Evolutionary conservation across 2,888 invertebrate species (phyloP).

Genomic region (Ornithoptera alexandrae): DNA sequence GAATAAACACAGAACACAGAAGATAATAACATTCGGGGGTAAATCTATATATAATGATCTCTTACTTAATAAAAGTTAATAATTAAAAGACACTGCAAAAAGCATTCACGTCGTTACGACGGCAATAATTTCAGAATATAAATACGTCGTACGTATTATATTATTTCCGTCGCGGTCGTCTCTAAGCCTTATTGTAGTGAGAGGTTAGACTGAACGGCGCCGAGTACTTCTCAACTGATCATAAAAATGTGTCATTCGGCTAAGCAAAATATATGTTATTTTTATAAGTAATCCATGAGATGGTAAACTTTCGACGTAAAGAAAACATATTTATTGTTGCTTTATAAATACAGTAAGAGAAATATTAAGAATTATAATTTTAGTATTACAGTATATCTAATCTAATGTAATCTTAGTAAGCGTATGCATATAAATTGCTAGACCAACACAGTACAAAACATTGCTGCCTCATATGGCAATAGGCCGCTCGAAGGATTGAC

Average conservation of each 20-base stretch:
- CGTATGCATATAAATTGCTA: not conserved
- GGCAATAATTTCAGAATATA: too few relatives aligned
- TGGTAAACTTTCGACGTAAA: conserved; percentile 10
- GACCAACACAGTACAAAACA: too few relatives aligned
- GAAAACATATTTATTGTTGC: conserved; percentile 3
- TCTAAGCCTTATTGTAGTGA: conserved; percentile 3
- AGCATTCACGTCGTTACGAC: too few relatives aligned
- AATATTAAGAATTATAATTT: not conserved
- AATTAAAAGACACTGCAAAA: too few relatives aligned
- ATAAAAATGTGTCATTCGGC: conserved; percentile 44
- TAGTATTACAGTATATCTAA: not conserved
- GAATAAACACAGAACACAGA: too few relatives aligned
- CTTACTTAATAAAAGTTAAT: too few relatives aligned
- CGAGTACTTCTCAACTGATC: conserved; percentile 48
- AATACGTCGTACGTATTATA: not conserved
- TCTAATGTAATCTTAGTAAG: too few relatives aligned
- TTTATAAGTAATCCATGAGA: conserved; percentile 14
- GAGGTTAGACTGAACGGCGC: conserved; percentile 57
- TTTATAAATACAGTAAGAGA: not conserved
- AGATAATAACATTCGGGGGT: too few relatives aligned
- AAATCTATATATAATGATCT: too few relatives aligned
- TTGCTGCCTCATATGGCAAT: too few relatives aligned
- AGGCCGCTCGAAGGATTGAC: too few relatives aligned
- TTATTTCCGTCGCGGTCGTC: not conserved
- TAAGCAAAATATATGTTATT: conserved; percentile 9